A percentile compares a stretch with the other conserved stretches of the same genome.
phyloP scores from a whole-genome alignment of 2,888 invertebrate genomes.

The Scaeva pyrastri region DNA sequence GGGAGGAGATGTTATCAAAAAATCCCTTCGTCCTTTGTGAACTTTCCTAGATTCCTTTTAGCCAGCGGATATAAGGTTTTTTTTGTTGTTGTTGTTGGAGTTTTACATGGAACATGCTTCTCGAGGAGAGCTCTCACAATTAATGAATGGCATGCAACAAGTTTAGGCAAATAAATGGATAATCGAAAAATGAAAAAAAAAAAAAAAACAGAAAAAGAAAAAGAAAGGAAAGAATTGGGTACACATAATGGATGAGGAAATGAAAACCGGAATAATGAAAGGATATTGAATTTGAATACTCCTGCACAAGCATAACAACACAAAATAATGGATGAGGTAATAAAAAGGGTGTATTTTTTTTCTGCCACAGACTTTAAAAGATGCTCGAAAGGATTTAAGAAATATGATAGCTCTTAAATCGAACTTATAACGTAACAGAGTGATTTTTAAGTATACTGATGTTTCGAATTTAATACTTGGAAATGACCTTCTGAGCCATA shows the following conservation, averaged over 20 bases:
- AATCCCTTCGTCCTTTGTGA: conserved; percentile 64
- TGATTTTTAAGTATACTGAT: too few relatives aligned
- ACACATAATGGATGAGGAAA: conserved; percentile 59
- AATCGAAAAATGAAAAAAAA: conserved; percentile 27
- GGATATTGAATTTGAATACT: conserved; percentile 55
- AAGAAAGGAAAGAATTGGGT: conserved; percentile 1
- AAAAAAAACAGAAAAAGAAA: neutral
- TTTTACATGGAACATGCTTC: conserved; percentile 1
- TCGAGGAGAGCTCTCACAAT: conserved; percentile 58
- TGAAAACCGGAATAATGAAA: conserved; percentile 34
- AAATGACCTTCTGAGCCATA: conserved; percentile 81
- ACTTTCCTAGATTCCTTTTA: conserved; percentile 28
- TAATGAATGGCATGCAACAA: conserved; percentile 72
- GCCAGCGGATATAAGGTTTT: conserved; percentile 22
- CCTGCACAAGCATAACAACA: neutral
- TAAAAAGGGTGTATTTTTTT: neutral
- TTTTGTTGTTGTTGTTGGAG: neutral
- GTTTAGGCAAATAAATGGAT: conserved; percentile 64
- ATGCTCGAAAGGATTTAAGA: too few relatives aligned
- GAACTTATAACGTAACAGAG: too few relatives aligned
- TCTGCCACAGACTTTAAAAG: neutral
- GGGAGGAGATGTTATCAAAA: conserved; percentile 57
- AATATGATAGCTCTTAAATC: too few relatives aligned
- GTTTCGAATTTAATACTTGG: conserved; percentile 74
- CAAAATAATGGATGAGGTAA: conserved; percentile 22